Percentiles rank a stretch among this genome's conserved stretches.
These are phyloP conservation scores for Lasioglossum leucozonium DNA, from an alignment of 2,888 invertebrate species.

Conservation along the genomic window DNA sequence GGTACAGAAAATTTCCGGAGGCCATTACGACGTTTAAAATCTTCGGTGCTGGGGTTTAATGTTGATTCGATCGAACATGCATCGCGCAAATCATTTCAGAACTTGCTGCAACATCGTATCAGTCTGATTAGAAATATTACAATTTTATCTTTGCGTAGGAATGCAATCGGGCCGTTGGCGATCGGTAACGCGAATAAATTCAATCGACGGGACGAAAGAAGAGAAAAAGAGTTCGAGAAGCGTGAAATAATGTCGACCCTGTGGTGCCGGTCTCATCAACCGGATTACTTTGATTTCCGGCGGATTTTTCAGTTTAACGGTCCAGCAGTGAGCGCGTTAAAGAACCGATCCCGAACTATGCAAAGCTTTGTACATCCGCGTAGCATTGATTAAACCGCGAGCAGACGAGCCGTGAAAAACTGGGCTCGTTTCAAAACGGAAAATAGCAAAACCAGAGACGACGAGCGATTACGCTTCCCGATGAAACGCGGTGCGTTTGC, in stretches of 20 bases:
- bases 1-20: background rate
- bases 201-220: background rate
- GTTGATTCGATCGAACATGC: background rate
- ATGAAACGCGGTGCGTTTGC: background rate
- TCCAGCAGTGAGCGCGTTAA: background rate
- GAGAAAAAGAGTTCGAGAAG: background rate
- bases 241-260: background rate
- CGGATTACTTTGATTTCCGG: background rate
- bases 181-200: background rate
- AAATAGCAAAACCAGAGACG: background rate
- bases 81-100: background rate
- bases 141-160: too few relatives aligned
- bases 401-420: background rate
- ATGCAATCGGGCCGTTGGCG: background rate
- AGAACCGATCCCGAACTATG: background rate
- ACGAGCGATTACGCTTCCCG: background rate
- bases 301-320: background rate
- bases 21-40: background rate
- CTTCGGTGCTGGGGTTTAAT: background rate
- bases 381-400: background rate
- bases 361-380: background rate
- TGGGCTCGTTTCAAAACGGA: background rate
- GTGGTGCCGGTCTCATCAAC: background rate
- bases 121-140: too few relatives aligned
- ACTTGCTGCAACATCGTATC: too few relatives aligned